Evolutionary conservation across 2,888 invertebrate species (phyloP), one percentile per base, ranked within the genome.

Genomic region (Anarsia innoxiella): DNA sequence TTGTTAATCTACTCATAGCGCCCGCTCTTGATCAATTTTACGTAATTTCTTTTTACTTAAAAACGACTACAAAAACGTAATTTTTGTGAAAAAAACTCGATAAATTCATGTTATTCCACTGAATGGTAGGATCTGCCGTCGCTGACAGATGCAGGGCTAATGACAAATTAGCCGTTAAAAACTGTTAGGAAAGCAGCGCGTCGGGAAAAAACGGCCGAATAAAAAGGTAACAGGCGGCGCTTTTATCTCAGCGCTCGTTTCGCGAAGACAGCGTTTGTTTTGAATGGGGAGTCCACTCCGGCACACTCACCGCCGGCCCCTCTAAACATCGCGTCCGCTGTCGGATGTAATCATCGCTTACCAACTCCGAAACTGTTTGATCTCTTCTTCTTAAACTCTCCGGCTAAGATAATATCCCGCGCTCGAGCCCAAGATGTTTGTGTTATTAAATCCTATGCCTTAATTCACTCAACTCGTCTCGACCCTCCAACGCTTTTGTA

Each of bases 161-260:
- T 72, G 73, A 78, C 74, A 77, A 79, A 76, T 79, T 77, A 74
- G 69, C 67, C 54, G 70, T 71, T 70, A 70, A 71, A 75, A 73
- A 70, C 66, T 66, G 59, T 66, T 57, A 60, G 65, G 69, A 71
- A 69, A 63, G 61, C 62, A 56, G 46, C 46, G 49, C 52, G 57
- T 50, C 54, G 49, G 53, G 48, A 66, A 66, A 73, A 77, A 68
- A 65, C 56, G 51, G 44, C 44, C 45, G 53, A 59, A 59, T 66
- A 69, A 72, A 70, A 67, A 65, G 66, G 57, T 45, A 48, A 53
- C 53, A 61, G 55, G 38, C 44, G 48, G 48, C 53, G 52, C 63
- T 68, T 71, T 69, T 68, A 67, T 70, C 64, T 67, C 25, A 8
- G 48, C 46, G 49, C 53, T 53, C 60, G 59, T 69, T 73, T 78